A percentile compares a stretch with the other conserved stretches of the same genome.
These are phyloP conservation scores for Candoia aspera DNA, from an alignment of 2,113 vertebrate genomes.

Conservation along the genomic window DNA sequence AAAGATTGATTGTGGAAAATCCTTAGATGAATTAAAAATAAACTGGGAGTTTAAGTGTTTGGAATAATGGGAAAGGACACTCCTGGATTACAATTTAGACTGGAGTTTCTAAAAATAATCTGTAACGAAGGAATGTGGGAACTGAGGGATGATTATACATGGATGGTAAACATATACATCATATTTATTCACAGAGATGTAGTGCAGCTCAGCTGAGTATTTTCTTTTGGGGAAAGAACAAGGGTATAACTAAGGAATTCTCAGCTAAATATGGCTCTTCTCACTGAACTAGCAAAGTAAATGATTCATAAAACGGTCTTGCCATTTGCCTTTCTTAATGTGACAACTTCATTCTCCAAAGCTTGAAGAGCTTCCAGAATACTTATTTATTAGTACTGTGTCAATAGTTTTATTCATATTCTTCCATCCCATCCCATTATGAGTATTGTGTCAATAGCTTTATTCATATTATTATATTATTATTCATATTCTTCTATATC, in stretches of 20 bases:
- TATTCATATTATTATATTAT: too few species aligned
- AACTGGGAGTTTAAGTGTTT: background rate
- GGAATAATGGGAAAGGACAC: background rate
- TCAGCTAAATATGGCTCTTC: background rate
- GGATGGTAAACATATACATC: background rate
- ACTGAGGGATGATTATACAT: background rate
- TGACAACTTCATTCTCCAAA: background rate
- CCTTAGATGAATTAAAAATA: background rate
- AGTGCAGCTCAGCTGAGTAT: background rate
- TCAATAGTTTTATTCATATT: background rate
- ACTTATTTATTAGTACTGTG: background rate
- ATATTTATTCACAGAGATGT: background rate
- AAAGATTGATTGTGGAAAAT: background rate
- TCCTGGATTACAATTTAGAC: too few species aligned
- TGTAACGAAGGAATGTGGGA: background rate
- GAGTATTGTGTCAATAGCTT: background rate
- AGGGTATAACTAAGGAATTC: background rate
- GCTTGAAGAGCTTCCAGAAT: background rate
- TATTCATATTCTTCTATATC: background rate
- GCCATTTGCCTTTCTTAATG: background rate
- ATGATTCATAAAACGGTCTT: background rate
- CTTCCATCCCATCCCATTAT: background rate
- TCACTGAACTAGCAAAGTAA: background rate
- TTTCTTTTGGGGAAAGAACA: background rate
- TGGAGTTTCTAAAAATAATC: background rate